These are phyloP conservation scores for Rhodophaea formosa DNA, from an alignment of 2,888 invertebrate species.

Conservation along the genomic window DNA sequence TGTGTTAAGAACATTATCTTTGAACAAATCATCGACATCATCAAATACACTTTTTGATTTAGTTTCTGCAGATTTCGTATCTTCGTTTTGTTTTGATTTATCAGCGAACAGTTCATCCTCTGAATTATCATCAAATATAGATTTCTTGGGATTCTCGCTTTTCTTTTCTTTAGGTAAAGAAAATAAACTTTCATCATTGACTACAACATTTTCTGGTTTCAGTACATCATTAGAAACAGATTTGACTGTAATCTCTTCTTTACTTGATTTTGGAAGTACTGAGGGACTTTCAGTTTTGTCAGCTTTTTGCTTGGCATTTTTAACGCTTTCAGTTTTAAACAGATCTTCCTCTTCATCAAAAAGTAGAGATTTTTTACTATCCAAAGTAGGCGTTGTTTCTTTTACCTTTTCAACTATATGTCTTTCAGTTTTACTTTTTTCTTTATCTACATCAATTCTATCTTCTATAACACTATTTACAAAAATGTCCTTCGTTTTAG, in stretches of 20 bases:
- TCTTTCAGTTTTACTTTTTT: slow-evolving; percentile 4
- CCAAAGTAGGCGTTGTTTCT: background rate
- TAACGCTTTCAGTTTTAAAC: slow-evolving; percentile 1
- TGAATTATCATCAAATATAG: slow-evolving; percentile 17
- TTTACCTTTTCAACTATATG: background rate
- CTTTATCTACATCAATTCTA: slow-evolving; percentile 18
- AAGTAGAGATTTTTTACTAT: slow-evolving; percentile 6
- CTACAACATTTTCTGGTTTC: background rate
- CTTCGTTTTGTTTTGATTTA: background rate
- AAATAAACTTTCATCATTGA: background rate
- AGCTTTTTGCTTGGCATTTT: background rate
- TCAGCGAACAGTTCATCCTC: slow-evolving; percentile 14
- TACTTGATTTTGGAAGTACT: background rate
- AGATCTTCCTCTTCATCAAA: slow-evolving; percentile 16
- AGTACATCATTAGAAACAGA: background rate
- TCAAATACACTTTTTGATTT: slow-evolving; percentile 5
- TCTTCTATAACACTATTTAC: slow-evolving; percentile 8
- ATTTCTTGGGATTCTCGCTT: background rate
- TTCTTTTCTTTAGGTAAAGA: background rate
- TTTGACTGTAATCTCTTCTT: background rate
- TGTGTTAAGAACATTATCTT: background rate
- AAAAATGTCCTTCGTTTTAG: background rate
- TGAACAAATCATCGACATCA: slow-evolving; percentile 21
- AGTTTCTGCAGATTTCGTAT: background rate
- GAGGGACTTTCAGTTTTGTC: background rate